Evolutionary conservation across 2,797 vertebrate species (phyloP).

Genomic region (Leucoraja ocellata): DNA sequence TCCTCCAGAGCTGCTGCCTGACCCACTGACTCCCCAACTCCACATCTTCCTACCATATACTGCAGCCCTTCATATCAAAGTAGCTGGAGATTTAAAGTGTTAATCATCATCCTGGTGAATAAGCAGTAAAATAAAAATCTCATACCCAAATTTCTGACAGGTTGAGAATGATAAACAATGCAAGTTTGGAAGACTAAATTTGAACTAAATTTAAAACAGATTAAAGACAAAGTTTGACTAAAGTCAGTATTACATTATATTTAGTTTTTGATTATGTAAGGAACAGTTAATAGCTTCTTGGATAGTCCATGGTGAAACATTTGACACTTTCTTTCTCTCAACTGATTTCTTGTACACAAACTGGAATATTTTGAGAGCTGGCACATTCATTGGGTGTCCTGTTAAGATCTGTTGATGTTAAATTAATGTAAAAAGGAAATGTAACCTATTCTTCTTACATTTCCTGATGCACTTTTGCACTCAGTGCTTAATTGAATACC

Average conservation of each 20-base stretch:
- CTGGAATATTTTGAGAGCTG: too few species aligned
- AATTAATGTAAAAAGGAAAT: conserved; percentile 15
- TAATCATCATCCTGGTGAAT: background rate
- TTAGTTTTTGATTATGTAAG: background rate
- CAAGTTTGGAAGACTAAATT: background rate
- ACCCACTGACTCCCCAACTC: too few species aligned
- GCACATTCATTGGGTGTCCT: background rate
- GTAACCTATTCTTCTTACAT: conserved; percentile 2
- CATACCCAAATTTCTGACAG: background rate
- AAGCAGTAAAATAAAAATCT: background rate
- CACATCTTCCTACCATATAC: too few species aligned
- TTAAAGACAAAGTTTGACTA: background rate
- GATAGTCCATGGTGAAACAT: background rate
- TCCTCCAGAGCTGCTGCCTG: too few species aligned
- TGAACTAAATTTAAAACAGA: too few species aligned
- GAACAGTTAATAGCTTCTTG: background rate
- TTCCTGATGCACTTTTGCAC: background rate
- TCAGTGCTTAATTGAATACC: background rate
- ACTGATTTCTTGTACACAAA: background rate
- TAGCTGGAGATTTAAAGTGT: background rate
- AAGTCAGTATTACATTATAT: background rate
- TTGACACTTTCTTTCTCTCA: background rate
- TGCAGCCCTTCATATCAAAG: background rate
- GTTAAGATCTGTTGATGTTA: background rate
- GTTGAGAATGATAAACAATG: background rate